Conservation (phyloP, 2,797 vertebrate genomes). For the Saguinus oedipus region DNA sequence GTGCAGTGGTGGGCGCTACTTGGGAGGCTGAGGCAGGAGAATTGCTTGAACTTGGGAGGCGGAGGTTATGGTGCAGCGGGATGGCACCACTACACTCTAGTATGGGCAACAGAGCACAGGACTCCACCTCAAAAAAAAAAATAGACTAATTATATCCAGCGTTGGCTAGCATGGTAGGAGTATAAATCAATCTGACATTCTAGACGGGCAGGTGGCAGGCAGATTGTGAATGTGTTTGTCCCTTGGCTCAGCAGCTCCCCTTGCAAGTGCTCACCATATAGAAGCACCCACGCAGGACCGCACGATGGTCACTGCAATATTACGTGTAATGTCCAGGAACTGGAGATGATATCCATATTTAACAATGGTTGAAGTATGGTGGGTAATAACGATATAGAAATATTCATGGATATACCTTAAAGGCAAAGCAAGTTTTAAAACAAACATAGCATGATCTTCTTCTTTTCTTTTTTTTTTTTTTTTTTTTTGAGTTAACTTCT, state of each 20-base stretch:
- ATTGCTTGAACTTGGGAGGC: too few species aligned
- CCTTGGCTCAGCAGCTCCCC: not conserved
- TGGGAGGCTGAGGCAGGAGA: too few species aligned
- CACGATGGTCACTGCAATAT: not conserved
- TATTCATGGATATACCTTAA: not conserved
- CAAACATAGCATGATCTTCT: not conserved
- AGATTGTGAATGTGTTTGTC: not conserved
- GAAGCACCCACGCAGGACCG: not conserved
- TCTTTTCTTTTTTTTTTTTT: not conserved
- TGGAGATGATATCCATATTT: not conserved
- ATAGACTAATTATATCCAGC: not conserved
- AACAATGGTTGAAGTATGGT: not conserved
- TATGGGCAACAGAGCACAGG: too few species aligned
- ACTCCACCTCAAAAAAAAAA: too few species aligned
- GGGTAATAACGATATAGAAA: not conserved
- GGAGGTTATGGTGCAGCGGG: too few species aligned
- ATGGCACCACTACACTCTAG: too few species aligned
- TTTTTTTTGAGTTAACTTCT: not conserved
- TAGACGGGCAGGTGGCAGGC: not conserved
- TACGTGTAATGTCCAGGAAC: not conserved
- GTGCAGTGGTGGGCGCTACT: too few species aligned
- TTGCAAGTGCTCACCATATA: not conserved
- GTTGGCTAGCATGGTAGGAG: not conserved
- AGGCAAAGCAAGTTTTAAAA: constrained; percentile 15
- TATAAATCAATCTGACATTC: not conserved